Conservation (phyloP, 2,888 invertebrate species). For the Erebia aethiops region DNA sequence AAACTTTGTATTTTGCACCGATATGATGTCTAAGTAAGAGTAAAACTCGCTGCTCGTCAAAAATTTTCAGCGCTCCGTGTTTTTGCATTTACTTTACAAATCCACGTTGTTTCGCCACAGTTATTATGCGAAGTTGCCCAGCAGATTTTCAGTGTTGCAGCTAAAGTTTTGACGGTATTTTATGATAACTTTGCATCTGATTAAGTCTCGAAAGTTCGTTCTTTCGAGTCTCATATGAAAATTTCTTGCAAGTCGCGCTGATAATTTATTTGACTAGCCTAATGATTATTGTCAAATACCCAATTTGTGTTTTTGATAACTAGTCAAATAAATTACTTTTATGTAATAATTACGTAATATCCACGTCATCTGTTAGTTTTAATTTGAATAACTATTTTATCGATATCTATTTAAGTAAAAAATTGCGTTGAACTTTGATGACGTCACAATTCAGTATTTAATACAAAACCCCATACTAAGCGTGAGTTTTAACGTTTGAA, state of each 20-base stretch:
- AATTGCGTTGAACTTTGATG: too few species aligned
- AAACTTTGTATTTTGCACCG: conserved; percentile 19
- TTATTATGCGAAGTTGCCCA: conserved; percentile 35
- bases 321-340: too few species aligned
- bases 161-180: conserved; percentile 69
- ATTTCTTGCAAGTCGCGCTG: conserved; percentile 15
- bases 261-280: not conserved
- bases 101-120: conserved; percentile 28
- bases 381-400: too few species aligned
- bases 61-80: conserved; percentile 38
- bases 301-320: too few species aligned
- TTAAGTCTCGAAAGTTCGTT: conserved; percentile 55
- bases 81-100: conserved; percentile 31
- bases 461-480: too few species aligned
- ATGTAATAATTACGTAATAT: too few species aligned
- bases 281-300: too few species aligned
- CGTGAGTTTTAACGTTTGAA: too few species aligned
- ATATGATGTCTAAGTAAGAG: conserved; percentile 23
- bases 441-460: too few species aligned
- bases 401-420: too few species aligned
- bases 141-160: conserved; percentile 42
- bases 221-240: conserved; percentile 47
- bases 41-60: conserved; percentile 19
- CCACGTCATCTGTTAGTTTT: too few species aligned
- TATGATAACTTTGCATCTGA: conserved; percentile 69